Conservation (phyloP, 1,140 invertebrate species). For the Temnothorax longispinosus region DNA sequence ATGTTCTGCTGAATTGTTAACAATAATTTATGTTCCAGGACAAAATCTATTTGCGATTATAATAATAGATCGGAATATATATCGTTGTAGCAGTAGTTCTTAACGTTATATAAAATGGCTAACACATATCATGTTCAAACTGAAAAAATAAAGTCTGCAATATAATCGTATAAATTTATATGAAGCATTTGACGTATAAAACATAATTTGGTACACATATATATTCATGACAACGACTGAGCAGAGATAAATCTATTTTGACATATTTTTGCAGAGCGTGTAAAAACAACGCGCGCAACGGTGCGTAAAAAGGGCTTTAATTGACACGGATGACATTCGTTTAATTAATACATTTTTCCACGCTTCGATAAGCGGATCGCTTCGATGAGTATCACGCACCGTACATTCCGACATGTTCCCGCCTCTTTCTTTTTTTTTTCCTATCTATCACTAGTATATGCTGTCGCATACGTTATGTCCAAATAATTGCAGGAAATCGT, state of each 20-base stretch:
- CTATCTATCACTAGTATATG: too few relatives aligned
- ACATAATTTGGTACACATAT: not conserved
- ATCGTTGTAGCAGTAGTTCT: not conserved
- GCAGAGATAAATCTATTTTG: not conserved
- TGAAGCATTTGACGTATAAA: not conserved
- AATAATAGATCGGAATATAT: not conserved
- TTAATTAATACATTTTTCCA: constrained; percentile 43
- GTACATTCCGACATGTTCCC: not conserved
- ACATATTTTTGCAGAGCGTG: not conserved
- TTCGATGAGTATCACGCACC: not conserved
- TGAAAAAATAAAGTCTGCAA: not conserved
- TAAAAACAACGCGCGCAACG: not conserved
- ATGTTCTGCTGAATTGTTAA: not conserved
- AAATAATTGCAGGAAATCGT: constrained; percentile 21
- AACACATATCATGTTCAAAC: not conserved
- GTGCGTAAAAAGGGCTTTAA: constrained; percentile 15
- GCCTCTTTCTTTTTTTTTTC: not conserved
- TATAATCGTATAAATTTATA: not conserved
- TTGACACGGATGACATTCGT: not conserved
- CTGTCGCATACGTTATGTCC: not conserved
- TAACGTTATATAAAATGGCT: not conserved
- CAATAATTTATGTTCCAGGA: constrained; percentile 2
- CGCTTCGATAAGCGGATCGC: constrained; percentile 19
- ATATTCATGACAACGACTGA: not conserved
- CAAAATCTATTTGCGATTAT: not conserved